Percentiles rank a stretch among this genome's conserved stretches.
phyloP scores from a whole-genome alignment of 1,140 invertebrate genomes.

The Harpegnathos saltator region DNA sequence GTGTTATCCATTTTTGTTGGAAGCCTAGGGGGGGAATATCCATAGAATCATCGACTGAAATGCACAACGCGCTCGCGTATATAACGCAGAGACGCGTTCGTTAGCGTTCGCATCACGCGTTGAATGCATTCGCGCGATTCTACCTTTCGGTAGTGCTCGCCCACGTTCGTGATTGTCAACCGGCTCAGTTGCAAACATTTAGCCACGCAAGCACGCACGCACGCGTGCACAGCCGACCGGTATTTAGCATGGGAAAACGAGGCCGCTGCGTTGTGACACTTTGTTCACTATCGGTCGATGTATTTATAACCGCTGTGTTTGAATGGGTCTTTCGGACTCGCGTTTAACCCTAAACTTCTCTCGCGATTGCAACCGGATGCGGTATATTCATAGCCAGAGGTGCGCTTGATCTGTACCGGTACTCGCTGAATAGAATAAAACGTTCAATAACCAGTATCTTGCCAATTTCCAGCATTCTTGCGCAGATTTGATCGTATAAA shows the following conservation, averaged over 20 bases:
- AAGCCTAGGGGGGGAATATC: conserved; percentile 22
- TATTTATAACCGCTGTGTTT: conserved; percentile 17
- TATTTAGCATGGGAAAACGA: conserved; percentile 22
- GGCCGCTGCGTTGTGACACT: conserved; percentile 16
- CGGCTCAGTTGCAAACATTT: conserved; percentile 35
- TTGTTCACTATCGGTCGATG: neutral
- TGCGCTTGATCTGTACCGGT: too few species aligned
- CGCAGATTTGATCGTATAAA: too few species aligned
- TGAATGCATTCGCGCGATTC: conserved; percentile 35
- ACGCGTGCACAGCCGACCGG: neutral
- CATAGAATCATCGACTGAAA: neutral
- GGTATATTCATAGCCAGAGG: neutral
- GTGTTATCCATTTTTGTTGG: neutral
- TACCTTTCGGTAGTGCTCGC: conserved; percentile 3
- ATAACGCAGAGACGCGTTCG: conserved; percentile 15
- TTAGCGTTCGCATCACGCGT: conserved; percentile 37
- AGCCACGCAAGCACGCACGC: neutral
- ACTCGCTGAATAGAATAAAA: too few species aligned
- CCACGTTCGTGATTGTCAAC: conserved; percentile 29
- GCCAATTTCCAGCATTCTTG: too few species aligned
- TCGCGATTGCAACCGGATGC: too few species aligned
- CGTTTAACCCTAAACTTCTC: neutral
- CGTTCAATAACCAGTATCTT: too few species aligned
- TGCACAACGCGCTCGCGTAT: neutral
- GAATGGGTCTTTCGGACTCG: neutral